phyloP scores from a whole-genome alignment of 2,113 vertebrate species.

The Solea senegalensis region DNA sequence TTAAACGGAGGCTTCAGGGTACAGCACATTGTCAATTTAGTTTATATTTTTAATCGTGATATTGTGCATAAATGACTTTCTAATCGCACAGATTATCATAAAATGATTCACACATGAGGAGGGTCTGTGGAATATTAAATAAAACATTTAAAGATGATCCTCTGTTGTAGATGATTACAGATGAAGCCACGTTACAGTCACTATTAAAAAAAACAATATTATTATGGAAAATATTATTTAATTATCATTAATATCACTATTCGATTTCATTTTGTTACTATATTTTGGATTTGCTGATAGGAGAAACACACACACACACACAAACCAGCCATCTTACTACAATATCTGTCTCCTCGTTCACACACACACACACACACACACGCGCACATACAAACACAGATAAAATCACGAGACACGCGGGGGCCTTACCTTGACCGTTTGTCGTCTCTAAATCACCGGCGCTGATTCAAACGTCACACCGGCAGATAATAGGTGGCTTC shows the following conservation, averaged over 20 bases:
- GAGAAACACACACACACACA: conserved; percentile 7
- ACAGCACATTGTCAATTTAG: no score
- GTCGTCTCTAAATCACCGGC: not conserved
- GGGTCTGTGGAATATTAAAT: no score
- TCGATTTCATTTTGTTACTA: no score
- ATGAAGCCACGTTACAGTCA: no score
- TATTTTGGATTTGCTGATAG: no score
- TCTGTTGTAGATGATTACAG: no score
- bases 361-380: not conserved
- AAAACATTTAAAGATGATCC: no score
- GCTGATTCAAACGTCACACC: conserved; percentile 10
- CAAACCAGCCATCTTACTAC: conserved; percentile 41
- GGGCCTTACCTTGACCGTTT: conserved; percentile 26
- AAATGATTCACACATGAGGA: no score
- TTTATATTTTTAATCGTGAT: no score
- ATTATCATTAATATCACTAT: not conserved
- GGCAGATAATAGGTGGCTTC: conserved; percentile 52
- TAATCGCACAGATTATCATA: no score
- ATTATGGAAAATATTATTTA: not conserved
- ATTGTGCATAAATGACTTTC: no score
- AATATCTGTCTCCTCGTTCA: not conserved
- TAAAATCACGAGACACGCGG: not conserved
- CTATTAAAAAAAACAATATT: not conserved
- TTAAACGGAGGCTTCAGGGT: no score
- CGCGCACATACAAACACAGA: not conserved